A percentile compares a stretch with the other conserved stretches of the same genome.
Conservation (phyloP, 2,113 vertebrate species). For the Xiphorhynchus elegans region DNA sequence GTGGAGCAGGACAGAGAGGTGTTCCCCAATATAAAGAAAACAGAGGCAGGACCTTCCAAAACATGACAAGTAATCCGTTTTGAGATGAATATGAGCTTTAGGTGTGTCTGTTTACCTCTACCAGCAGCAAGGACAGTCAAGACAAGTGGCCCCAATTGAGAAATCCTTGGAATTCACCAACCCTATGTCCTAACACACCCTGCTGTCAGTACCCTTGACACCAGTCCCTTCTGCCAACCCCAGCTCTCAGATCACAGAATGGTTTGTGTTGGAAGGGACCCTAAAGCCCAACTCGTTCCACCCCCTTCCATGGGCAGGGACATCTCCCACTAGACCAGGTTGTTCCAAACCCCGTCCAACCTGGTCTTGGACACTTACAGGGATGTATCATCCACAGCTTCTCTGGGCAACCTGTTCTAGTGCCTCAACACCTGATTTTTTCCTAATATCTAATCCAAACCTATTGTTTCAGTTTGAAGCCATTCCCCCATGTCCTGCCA, state of each 20-base stretch:
- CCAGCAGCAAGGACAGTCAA: background rate
- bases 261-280: background rate
- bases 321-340: accelerated
- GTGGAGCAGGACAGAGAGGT: background rate
- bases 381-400: background rate
- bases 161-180: background rate
- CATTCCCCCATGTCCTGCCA: background rate
- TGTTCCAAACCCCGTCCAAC: accelerated
- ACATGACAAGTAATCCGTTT: background rate
- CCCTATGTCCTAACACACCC: background rate
- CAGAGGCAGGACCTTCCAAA: background rate
- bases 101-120: background rate
- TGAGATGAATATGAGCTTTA: background rate
- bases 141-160: background rate
- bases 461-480: background rate
- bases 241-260: accelerated
- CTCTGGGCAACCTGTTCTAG: background rate
- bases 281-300: background rate
- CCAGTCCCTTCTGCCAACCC: background rate
- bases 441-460: background rate
- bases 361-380: background rate
- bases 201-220: background rate
- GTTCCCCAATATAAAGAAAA: background rate
- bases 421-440: background rate
- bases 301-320: background rate